Base-by-base conservation (phyloP, 2,888 invertebrate species). In the Cataglyphis livida region DNA sequence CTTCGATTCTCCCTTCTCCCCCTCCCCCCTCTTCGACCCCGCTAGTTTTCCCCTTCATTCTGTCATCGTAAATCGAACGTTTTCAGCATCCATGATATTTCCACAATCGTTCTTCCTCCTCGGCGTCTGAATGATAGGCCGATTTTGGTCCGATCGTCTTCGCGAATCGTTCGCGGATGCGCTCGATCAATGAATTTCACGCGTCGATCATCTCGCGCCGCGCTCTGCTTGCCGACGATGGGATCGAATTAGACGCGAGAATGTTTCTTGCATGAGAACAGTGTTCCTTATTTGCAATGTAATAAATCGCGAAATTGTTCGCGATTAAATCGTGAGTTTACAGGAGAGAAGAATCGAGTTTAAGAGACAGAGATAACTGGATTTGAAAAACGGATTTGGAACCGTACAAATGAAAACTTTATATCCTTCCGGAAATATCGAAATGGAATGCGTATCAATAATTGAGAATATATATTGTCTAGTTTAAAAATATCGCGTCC, bases 31-130 rank as follows among this genome's bases (percentile, higher is more conserved):
- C 32, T 0, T 0, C 35, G 6, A 0, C 4, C 64, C 81, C 86
- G 62, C 82, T 81, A 84, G 59, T 82, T 66, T 66, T 68, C n/a
- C 82, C 41, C 73, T 82, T 62, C 81, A 28, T 71, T 68, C 79
- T 32, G 21, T 73, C 21, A 18, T 78, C 18, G 59, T 18, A 68
- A 32, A 66, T 18, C 38, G 48, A 48, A 35, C 25, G 6, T 15
- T 32, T 68, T 70, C 18, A 32, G 66, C 48, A 57, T 66, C 5
- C 38, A 44, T 28, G 38, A 15, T 41, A 5, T 57, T 35, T 57
- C 12, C 18, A 35, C 64, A 18, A 25, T 28, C 28, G n/a, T 51
- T 41, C 35, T 35, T 38, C 41, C n/a, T 41, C 4, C 32, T 51
- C 10, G 32, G 18, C 66, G 5, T 64, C 15, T 18, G 6, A 38